Evolutionary conservation across 2,113 vertebrate genomes (phyloP).

Genomic region (Megalops atlanticus): DNA sequence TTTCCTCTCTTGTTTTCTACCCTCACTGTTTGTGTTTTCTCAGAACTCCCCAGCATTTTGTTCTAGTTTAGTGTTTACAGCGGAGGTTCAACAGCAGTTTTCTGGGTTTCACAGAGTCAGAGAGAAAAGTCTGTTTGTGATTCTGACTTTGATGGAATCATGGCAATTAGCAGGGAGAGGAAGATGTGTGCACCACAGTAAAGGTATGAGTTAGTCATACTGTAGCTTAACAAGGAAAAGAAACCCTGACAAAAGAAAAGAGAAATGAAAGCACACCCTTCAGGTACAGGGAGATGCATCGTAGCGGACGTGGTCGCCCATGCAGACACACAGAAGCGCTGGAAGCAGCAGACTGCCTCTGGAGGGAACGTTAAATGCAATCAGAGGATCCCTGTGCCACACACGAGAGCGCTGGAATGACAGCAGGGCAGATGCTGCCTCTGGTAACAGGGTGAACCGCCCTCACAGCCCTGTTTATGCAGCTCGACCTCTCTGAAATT

Average conservation of each 20-base stretch:
- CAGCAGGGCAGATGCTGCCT: too few species aligned
- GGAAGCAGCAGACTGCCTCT: slow-evolving; percentile 42
- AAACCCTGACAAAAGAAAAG: not conserved
- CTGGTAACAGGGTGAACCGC: too few species aligned
- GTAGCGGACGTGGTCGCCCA: not conserved
- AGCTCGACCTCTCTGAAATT: too few species aligned
- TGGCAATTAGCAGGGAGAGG: not conserved
- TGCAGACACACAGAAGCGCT: not conserved
- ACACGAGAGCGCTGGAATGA: slow-evolving; percentile 19
- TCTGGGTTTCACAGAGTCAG: slow-evolving; percentile 53
- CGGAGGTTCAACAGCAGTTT: slow-evolving; percentile 61
- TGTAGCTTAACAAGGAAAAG: too few species aligned
- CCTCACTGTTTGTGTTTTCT: slow-evolving; percentile 4
- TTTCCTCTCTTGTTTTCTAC: not conserved
- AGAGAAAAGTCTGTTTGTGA: not conserved
- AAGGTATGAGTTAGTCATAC: not conserved
- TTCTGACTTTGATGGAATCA: not conserved
- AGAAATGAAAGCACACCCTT: not conserved
- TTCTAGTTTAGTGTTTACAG: slow-evolving; percentile 55
- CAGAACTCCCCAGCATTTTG: slow-evolving; percentile 54
- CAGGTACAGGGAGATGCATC: not conserved
- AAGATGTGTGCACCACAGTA: not conserved
- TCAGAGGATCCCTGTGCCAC: slow-evolving; percentile 55
- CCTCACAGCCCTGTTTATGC: too few species aligned
- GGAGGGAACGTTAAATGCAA: slow-evolving; percentile 53